Conservation (phyloP, 1,140 invertebrate species). For the Trypoxylus dichotomus region DNA sequence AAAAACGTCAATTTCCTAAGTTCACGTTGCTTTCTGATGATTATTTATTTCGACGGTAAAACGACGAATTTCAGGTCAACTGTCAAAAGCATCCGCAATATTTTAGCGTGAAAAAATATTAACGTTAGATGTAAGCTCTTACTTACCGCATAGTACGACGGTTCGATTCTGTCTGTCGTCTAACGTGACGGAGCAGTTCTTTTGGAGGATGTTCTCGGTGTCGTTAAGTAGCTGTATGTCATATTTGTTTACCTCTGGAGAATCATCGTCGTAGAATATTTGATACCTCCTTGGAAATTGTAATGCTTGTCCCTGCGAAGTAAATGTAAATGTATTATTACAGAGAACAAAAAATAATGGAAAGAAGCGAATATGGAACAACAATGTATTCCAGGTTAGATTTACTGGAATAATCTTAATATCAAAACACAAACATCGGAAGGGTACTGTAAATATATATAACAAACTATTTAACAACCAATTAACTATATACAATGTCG, state of each 20-base stretch:
- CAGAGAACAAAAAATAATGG: not conserved
- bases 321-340: not conserved
- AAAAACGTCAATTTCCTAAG: not conserved
- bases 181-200: not conserved
- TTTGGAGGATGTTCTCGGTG: slow-evolving; percentile 7
- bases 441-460: no score
- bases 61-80: not conserved
- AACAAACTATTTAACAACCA: no score
- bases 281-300: not conserved
- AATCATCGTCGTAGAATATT: slow-evolving; percentile 30
- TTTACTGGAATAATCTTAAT: no score
- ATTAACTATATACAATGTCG: no score
- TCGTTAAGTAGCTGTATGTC: slow-evolving; percentile 12
- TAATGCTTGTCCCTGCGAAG: not conserved
- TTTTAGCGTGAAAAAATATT: not conserved
- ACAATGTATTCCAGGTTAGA: no score
- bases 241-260: slow-evolving; percentile 25
- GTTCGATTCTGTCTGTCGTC: slow-evolving; percentile 27
- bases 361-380: not conserved
- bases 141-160: slow-evolving; percentile 30
- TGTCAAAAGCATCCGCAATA: not conserved
- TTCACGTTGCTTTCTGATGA: not conserved
- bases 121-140: not conserved
- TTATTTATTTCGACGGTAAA: not conserved
- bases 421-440: no score